These are phyloP conservation scores for Netelia melanura DNA, from an alignment of 2,888 invertebrate genomes.

Conservation along the genomic window DNA sequence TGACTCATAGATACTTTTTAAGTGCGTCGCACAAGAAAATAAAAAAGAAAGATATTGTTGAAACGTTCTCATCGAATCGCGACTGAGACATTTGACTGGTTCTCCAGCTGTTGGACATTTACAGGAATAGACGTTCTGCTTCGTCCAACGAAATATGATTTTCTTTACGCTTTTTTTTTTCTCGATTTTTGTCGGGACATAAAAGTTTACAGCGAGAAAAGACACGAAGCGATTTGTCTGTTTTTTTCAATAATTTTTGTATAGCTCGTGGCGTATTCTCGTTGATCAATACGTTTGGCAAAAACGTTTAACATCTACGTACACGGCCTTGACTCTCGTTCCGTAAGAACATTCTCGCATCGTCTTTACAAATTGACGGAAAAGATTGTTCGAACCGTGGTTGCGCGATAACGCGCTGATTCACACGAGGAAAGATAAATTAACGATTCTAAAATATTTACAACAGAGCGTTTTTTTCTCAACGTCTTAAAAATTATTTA, in stretches of 20 bases:
- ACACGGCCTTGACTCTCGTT: neutral
- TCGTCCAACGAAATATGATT: neutral
- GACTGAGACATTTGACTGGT: neutral
- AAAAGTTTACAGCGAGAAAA: neutral
- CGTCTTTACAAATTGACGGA: neutral
- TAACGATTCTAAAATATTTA: too few species aligned
- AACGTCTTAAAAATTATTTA: too few species aligned
- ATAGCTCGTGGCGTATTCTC: neutral
- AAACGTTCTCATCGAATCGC: neutral
- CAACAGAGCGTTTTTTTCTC: too few species aligned
- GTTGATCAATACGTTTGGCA: neutral
- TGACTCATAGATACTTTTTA: neutral
- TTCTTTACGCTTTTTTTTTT: neutral
- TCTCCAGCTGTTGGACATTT: neutral
- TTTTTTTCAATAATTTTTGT: neutral
- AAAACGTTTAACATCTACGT: neutral
- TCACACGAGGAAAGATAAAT: too few species aligned
- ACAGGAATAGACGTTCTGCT: neutral
- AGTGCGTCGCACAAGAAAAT: neutral
- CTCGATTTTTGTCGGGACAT: neutral
- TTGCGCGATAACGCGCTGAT: neutral
- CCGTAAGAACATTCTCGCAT: neutral
- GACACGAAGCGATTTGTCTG: neutral
- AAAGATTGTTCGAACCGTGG: neutral
- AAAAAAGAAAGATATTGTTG: neutral